Conservation (phyloP, 2,888 invertebrate genomes). For the Drosophila incognita region DNA sequence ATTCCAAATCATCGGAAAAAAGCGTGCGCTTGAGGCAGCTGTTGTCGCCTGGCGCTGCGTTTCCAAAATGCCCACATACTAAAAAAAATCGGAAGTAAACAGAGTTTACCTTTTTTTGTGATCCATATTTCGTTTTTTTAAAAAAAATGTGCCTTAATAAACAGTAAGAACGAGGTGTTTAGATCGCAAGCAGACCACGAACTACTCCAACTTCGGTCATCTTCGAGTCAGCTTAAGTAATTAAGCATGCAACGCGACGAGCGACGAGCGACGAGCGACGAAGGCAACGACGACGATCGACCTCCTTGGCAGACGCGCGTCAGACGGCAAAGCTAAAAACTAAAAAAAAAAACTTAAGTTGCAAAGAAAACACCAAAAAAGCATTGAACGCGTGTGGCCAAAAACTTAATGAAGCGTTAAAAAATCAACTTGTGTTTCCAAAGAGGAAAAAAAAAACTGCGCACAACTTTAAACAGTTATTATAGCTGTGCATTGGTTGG, state of each 20-base stretch:
- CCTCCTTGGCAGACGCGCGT: slow-evolving; percentile 68
- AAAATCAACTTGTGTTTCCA: slow-evolving; percentile 66
- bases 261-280: slow-evolving; percentile 32
- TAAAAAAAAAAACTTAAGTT: slow-evolving; percentile 22
- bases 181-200: slow-evolving; percentile 49
- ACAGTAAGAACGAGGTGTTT: slow-evolving; percentile 65
- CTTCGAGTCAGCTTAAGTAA: slow-evolving; percentile 44
- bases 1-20: slow-evolving; percentile 74
- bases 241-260: slow-evolving; percentile 63
- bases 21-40: slow-evolving; percentile 67
- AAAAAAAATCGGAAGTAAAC: slow-evolving; percentile 75
- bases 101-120: slow-evolving; percentile 37
- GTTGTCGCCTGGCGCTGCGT: slow-evolving; percentile 67
- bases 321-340: slow-evolving; percentile 49
- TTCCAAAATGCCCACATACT: slow-evolving; percentile 44
- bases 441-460: slow-evolving; percentile 39
- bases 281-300: slow-evolving; percentile 40
- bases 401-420: slow-evolving; percentile 82
- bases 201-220: slow-evolving; percentile 24
- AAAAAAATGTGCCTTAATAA: slow-evolving; percentile 12
- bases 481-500: slow-evolving; percentile 20
- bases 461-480: slow-evolving; percentile 56
- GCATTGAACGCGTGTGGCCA: slow-evolving; percentile 82
- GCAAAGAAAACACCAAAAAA: slow-evolving; percentile 41
- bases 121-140: slow-evolving; percentile 6